Base-by-base conservation (phyloP, 2,113 vertebrate genomes). In the Austrofundulus limnaeus region DNA sequence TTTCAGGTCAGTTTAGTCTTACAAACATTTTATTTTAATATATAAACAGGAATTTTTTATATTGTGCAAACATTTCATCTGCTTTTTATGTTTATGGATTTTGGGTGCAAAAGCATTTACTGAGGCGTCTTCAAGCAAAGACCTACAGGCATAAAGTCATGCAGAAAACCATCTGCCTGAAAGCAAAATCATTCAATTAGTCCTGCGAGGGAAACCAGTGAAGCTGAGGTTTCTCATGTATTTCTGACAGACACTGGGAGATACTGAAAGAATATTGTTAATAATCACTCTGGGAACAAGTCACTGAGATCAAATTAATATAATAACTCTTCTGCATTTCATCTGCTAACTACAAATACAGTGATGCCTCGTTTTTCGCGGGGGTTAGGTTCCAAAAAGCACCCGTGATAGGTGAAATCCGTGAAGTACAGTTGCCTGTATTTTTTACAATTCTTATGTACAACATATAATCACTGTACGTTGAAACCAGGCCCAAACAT, bases 131-230 rank as follows among this genome's bases (percentile, higher is more conserved):
- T 15, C 1, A 21, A 45, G 63, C 19, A 34, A 56, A 64, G 50
- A 75, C 28, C 8, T 23, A 56, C 38, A 25, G 16, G 42, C 58
- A 64, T 23, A 60, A 56, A 82, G 68, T 42, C 49, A 57, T 50
- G 51, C 63, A 81, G 70, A 85, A 66, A 78, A 46, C 59, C 66
- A 75, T 79, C 75, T 59, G 74, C 48, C 67, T 38, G 25, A 21
- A 3, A 50, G 70, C 67, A 60, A 55, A 60, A 66, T 34, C 62
- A 55, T 69, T 69, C 59, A 73, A 53, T 70, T 43, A 56, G 25
- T 72, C 84, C 66, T 20, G 2, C 6, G 43, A 70, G 77, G 58
- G 24, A 59, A 65, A 38, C 68, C 41, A 51, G 47, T 21, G n/a
- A 61, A 38, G 49, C 14, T 42, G 7, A 17, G 38, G 15, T 20